Evolutionary conservation across 2,797 vertebrate species (phyloP), one percentile per base, ranked within the genome.

Genomic region (Crocodylus rhombifer): DNA sequence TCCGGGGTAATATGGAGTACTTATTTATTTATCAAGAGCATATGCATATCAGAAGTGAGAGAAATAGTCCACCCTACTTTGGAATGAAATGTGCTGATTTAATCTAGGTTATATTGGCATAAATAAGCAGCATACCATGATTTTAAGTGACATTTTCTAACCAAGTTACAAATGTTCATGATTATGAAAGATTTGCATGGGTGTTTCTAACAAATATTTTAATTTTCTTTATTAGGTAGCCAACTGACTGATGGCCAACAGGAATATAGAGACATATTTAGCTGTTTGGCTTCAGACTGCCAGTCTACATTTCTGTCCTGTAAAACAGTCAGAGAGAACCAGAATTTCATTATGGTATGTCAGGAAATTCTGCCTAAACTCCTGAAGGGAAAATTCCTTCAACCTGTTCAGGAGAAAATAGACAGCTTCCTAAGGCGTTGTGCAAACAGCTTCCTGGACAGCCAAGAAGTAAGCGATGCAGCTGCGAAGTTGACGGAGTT

Each of bases 341-440:
- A 98, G 89, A 98, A 95, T 93, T 94, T 98, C 2, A 30, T 96
- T 84, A 91, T 98, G 95, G 97, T 98, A 76, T 99, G 98, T 80
- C 95, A 82, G 61, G 96, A 98, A 69, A 89, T 98, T 63, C 96
- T 98, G 36, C 97, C 98, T 5, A 97, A 75, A 65, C 97, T 98
- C 61, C 96, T 98, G 90, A 61, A 75, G 11, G 96, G 94, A 14
- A 98, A 96, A 77, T 98, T 97, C 84, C 90, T 73, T 11, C 88
- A 94, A 17, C 86, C 88, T 0, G 83, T 98, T 71, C 97, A 98
- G 90, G 94, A 95, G 30, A 94, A 95, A 82, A 96, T 98, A 33
- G 93, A 98, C 13, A 16, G 42, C 0, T 95, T 97, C 81, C 94
- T 99, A 23, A 57, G n/a, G 61, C 88, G 61, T 57, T 99, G 98